A percentile compares a stretch with the other conserved stretches of the same genome.
These are phyloP conservation scores for Arrhopalites spinosus DNA, from an alignment of 2,888 invertebrate species.

Conservation along the genomic window DNA sequence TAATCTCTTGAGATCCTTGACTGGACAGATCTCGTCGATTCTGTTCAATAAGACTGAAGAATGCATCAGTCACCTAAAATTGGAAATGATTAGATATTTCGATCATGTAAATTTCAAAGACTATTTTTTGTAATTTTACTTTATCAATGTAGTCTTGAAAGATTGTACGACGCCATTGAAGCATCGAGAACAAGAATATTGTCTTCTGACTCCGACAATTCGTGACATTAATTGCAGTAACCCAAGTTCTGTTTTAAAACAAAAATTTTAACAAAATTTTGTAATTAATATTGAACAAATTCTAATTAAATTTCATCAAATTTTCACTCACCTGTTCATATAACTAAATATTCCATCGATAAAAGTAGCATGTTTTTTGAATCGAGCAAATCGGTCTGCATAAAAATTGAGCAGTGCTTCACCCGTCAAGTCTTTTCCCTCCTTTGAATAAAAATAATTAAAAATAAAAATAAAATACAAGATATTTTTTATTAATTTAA, in stretches of 20 bases:
- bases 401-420: not conserved
- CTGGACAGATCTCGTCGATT: not conserved
- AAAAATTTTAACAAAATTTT: not conserved
- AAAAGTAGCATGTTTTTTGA: conserved; percentile 9
- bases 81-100: no score
- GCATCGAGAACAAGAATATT: conserved; percentile 9
- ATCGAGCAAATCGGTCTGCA: not conserved
- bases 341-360: conserved; percentile 18
- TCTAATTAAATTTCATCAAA: not conserved
- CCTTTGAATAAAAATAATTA: not conserved
- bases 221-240: not conserved
- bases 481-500: not conserved
- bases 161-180: not conserved
- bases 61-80: not conserved
- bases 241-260: not conserved
- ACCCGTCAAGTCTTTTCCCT: not conserved
- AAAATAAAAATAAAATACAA: not conserved
- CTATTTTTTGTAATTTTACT: no score
- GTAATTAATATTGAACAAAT: not conserved
- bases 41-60: not conserved
- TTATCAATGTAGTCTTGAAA: not conserved
- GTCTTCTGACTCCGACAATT: not conserved
- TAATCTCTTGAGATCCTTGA: not conserved
- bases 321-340: conserved; percentile 9
- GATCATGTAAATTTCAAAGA: no score